Percentiles rank a stretch among this genome's conserved stretches.
Conservation (phyloP, 2,113 vertebrate genomes). For the Eublepharis macularius region DNA sequence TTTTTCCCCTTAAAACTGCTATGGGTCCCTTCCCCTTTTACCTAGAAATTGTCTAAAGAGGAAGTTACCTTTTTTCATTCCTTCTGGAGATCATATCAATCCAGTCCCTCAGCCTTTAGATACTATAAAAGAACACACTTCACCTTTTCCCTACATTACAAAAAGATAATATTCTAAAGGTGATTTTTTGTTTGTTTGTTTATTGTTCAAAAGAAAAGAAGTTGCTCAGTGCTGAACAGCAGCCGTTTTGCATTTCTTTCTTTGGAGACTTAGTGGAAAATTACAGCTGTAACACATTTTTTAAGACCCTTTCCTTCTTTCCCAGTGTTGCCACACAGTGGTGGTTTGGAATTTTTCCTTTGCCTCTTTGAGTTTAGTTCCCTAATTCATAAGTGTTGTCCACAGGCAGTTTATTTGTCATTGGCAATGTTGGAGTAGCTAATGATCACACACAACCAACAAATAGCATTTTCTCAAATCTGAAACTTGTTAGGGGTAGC, state of each 20-base stretch:
- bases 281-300: constrained; percentile 24
- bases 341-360: not conserved
- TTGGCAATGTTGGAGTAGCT: not conserved
- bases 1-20: not conserved
- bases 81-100: not conserved
- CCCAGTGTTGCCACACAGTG: not conserved
- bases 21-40: not conserved
- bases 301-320: not conserved
- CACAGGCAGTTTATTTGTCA: not conserved
- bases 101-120: not conserved
- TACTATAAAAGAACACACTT: not conserved
- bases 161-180: not conserved
- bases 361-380: not conserved
- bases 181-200: not conserved
- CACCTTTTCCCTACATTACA: not conserved
- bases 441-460: not conserved
- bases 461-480: accelerated
- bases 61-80: not conserved
- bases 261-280: constrained; percentile 9
- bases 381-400: not conserved
- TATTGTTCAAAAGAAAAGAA: not conserved
- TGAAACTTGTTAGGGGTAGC: constrained; percentile 3
- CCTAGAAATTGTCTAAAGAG: not conserved
- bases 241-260: constrained; percentile 15
- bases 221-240: not conserved